Evolutionary conservation across 1,140 invertebrate species (phyloP), one percentile per base, ranked within the genome.

Genomic region (Choristoneura fumiferana): DNA sequence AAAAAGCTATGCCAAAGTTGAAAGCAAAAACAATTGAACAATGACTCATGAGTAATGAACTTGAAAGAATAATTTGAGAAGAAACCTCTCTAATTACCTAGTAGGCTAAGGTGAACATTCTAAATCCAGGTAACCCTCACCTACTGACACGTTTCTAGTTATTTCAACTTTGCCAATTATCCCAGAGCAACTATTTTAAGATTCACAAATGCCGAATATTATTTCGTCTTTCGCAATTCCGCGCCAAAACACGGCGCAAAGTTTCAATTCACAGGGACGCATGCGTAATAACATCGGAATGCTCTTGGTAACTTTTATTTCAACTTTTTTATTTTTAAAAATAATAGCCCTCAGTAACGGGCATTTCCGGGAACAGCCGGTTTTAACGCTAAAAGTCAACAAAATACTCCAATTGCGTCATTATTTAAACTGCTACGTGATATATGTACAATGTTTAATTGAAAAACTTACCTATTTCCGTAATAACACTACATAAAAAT

Each of bases 61-160:
- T 49, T 49, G 43, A 49, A 49, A 49, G 18, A 49, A 49, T 49
- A 33, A 33, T 49, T 49, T 49, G 43, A 49, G 43, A 33, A 49
- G 18, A 49, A 29, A 33, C 18, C 15, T 59, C 37, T 35, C n/a
- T 37, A 61, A 54, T 53, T 61, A 70, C 65, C 54, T 72, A 84
- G 76, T 81, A 78, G 84, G 84, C 75, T 66, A 86, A 84, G 80
- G 80, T 83, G 82, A 84, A 76, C 67, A 69, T 65, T 76, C 62
- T 77, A 71, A 77, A 78, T 80, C 69, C 72, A 80, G 69, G 71
- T 75, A 84, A 86, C 83, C 85, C 83, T 88, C 83, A 88, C 85
- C 85, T 78, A 86, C 74, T 84, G 59, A 84, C 84, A 81, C 70
- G 68, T 79, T 77, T 69, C 67, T 52, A 77, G 54, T 73, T 71